Evolutionary conservation across 1,140 invertebrate genomes (phyloP).

Genomic region (Caenorhabditis inopinata): DNA sequence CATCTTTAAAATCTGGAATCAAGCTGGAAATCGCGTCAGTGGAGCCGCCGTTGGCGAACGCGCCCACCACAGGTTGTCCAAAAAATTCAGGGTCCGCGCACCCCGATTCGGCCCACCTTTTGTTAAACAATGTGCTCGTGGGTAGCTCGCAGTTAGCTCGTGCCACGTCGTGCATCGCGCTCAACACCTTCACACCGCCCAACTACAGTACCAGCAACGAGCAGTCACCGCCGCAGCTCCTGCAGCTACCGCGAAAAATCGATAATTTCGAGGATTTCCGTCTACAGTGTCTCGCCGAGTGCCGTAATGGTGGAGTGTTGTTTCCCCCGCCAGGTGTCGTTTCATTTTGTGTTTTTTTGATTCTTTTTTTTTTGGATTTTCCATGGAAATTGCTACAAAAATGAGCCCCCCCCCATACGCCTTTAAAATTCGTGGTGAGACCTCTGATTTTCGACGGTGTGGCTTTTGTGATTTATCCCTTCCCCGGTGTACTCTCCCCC

Average conservation of each 20-base stretch:
- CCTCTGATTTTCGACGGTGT: too few relatives aligned
- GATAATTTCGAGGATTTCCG: slow-evolving; percentile 1
- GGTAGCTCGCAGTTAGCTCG: slow-evolving; percentile 8
- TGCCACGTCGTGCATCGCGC: slow-evolving; percentile 3
- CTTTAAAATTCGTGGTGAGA: too few relatives aligned
- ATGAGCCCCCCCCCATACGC: too few relatives aligned
- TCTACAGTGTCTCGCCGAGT: neutral
- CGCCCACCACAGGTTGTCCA: neutral
- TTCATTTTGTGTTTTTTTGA: neutral
- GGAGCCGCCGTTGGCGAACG: slow-evolving; percentile 22
- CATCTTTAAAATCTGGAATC: slow-evolving; percentile 46
- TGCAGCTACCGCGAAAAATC: neutral
- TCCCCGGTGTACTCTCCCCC: too few relatives aligned
- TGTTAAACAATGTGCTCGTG: slow-evolving; percentile 29
- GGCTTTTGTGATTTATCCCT: too few relatives aligned
- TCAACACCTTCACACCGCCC: neutral
- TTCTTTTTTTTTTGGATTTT: neutral
- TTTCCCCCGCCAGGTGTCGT: slow-evolving; percentile 28
- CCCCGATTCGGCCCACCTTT: neutral
- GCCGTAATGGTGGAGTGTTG: slow-evolving; percentile 16
- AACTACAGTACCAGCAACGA: too few relatives aligned
- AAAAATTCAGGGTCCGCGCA: neutral
- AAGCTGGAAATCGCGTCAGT: slow-evolving; percentile 41
- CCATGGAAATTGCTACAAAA: neutral
- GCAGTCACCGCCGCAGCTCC: neutral